A percentile compares a stretch with the other conserved stretches of the same genome.
Evolutionary conservation across 2,888 invertebrate genomes (phyloP).

Genomic region (Lissonota sp.): DNA sequence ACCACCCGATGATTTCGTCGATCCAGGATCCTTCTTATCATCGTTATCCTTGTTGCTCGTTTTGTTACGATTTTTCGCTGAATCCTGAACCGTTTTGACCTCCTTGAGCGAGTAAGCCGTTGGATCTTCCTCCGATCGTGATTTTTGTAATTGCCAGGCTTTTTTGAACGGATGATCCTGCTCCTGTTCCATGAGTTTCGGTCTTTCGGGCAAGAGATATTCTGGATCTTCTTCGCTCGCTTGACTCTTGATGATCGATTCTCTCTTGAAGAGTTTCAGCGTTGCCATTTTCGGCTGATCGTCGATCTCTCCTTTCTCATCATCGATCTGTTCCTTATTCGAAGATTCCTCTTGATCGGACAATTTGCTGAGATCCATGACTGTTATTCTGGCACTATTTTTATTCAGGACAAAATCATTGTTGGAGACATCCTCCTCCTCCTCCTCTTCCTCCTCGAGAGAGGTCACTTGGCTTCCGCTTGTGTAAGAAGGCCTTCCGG

Average conservation of each 20-base stretch:
- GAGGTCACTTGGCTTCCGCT: conserved; percentile 76
- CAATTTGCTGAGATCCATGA: conserved; percentile 78
- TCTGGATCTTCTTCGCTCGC: conserved; percentile 83
- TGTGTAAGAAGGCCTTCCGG: conserved; percentile 69
- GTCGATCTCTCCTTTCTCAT: conserved; percentile 47
- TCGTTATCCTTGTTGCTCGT: conserved; percentile 50
- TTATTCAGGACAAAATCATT: conserved; percentile 76
- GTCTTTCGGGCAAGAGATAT: conserved; percentile 80
- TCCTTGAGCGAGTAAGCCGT: conserved; percentile 74
- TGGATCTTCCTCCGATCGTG: conserved; percentile 80
- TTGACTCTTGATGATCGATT: conserved; percentile 82
- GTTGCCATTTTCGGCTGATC: conserved; percentile 61
- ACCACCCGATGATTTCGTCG: conserved; percentile 49
- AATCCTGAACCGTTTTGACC: conserved; percentile 41
- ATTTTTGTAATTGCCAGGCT: conserved; percentile 82
- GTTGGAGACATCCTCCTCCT: conserved; percentile 69
- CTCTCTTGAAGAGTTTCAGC: conserved; percentile 79
- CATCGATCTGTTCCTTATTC: conserved; percentile 66
- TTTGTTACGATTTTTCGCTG: conserved; percentile 30
- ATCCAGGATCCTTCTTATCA: conserved; percentile 4
- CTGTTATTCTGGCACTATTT: conserved; percentile 75
- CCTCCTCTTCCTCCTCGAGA: conserved; percentile 76
- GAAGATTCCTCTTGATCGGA: conserved; percentile 71
- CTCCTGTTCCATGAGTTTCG: conserved; percentile 81
- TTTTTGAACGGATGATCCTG: conserved; percentile 82